phyloP scores from a whole-genome alignment of 2,888 invertebrate species.

The Antheraea assamensis region DNA sequence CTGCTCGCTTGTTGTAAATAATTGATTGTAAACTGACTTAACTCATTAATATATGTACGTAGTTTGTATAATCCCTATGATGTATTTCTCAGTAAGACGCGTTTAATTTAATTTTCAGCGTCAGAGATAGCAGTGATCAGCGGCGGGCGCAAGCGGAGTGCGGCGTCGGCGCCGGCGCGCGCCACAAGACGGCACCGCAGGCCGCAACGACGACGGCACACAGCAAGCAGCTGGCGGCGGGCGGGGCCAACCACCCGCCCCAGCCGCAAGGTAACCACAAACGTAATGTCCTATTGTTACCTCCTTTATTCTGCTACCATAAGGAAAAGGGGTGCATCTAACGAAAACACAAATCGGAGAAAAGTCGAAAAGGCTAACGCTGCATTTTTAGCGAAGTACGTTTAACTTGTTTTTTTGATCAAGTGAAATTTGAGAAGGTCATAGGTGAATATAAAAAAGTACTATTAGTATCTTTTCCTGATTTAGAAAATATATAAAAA shows the following conservation, averaged over 20 bases:
- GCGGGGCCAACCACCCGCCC: constrained; percentile 86
- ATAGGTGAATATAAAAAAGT: too few relatives aligned
- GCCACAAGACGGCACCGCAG: constrained; percentile 71
- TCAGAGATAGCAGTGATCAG: constrained; percentile 76
- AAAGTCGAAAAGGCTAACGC: too few relatives aligned
- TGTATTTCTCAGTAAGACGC: not conserved
- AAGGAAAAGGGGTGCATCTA: not conserved
- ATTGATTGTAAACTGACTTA: too few relatives aligned
- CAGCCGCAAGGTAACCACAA: constrained; percentile 83
- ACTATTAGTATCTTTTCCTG: too few relatives aligned
- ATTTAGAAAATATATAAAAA: too few relatives aligned
- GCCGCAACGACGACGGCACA: constrained; percentile 89
- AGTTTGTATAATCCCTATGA: not conserved
- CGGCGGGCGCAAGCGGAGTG: constrained; percentile 59
- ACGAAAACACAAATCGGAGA: too few relatives aligned
- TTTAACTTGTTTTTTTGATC: too few relatives aligned
- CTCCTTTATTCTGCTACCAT: constrained; percentile 37
- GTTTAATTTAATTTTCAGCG: constrained; percentile 46
- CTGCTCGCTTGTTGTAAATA: too few relatives aligned
- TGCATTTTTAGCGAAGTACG: too few relatives aligned
- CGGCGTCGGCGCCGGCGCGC: constrained; percentile 75
- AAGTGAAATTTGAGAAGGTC: too few relatives aligned
- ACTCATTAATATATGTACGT: too few relatives aligned
- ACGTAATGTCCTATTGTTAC: constrained; percentile 76
- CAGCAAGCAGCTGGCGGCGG: constrained; percentile 91